Conservation (phyloP, 2,113 vertebrate genomes). For the Serilophus lunatus region DNA sequence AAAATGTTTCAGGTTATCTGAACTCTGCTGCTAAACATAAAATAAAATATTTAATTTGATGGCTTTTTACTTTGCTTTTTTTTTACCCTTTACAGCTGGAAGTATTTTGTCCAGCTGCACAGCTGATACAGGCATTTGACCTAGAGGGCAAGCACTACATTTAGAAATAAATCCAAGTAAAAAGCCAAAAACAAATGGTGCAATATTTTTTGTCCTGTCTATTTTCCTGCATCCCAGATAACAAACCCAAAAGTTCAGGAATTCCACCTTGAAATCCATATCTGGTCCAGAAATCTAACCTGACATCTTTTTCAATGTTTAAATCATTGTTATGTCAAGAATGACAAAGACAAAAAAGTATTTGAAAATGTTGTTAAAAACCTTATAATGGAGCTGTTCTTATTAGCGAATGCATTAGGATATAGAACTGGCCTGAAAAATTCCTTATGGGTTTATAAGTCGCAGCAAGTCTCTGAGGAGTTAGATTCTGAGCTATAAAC, state of each 20-base stretch:
- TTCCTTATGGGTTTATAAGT: conserved; percentile 72
- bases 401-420: conserved; percentile 59
- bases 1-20: not conserved
- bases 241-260: not conserved
- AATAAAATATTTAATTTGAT: not conserved
- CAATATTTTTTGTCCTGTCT: not conserved
- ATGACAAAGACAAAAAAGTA: conserved; percentile 38
- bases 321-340: conserved; percentile 11
- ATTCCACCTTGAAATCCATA: not conserved
- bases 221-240: conserved; percentile 19
- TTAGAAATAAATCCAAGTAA: conserved; percentile 49
- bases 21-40: not conserved
- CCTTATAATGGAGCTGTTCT: conserved; percentile 48
- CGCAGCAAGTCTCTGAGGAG: conserved; percentile 56
- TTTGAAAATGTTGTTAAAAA: conserved; percentile 30
- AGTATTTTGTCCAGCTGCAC: not conserved
- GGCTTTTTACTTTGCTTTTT: not conserved
- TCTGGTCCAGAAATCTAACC: not conserved
- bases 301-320: conserved; percentile 1
- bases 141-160: not conserved
- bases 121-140: not conserved
- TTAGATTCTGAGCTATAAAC: conserved; percentile 60
- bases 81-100: not conserved
- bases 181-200: conserved; percentile 1
- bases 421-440: conserved; percentile 67